phyloP scores from a whole-genome alignment of 1,140 invertebrate genomes.

The Rhyacophila brunnea region DNA sequence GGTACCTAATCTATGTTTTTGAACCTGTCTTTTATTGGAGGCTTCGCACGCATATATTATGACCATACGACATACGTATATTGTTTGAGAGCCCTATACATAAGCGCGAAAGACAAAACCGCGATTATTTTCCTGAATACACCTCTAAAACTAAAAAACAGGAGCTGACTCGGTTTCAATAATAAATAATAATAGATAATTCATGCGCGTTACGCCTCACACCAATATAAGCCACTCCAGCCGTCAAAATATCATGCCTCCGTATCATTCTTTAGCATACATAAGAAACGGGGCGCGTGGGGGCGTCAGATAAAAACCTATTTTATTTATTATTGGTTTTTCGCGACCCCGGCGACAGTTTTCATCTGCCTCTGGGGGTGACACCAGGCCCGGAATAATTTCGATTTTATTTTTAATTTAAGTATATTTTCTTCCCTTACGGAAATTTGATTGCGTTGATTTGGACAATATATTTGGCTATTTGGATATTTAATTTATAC shows the following conservation, averaged over 20 bases:
- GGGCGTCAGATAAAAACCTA: conserved; percentile 34
- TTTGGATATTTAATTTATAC: too few relatives aligned
- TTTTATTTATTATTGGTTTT: conserved; percentile 37
- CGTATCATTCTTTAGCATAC: conserved; percentile 12
- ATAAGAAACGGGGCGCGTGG: conserved; percentile 16
- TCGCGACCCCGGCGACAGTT: not conserved
- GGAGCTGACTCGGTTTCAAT: not conserved
- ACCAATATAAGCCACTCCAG: conserved; percentile 28
- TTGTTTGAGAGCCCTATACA: too few relatives aligned
- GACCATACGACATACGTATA: too few relatives aligned
- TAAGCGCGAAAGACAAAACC: too few relatives aligned
- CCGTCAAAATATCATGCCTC: conserved; percentile 20
- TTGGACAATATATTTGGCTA: too few relatives aligned
- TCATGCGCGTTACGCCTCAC: conserved; percentile 7
- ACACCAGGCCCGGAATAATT: not conserved
- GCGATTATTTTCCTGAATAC: too few relatives aligned
- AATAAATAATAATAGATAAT: conserved; percentile 18
- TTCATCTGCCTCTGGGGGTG: not conserved
- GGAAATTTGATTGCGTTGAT: too few relatives aligned
- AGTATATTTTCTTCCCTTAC: too few relatives aligned
- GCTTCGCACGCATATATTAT: too few relatives aligned
- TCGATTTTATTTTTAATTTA: not conserved
- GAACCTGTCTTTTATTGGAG: too few relatives aligned
- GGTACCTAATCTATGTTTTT: too few relatives aligned
- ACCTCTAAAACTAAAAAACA: too few relatives aligned